Evolutionary conservation across 2,888 invertebrate genomes (phyloP), one percentile per base, ranked within the genome.

Genomic region (Malthinus seriepunctatus): DNA sequence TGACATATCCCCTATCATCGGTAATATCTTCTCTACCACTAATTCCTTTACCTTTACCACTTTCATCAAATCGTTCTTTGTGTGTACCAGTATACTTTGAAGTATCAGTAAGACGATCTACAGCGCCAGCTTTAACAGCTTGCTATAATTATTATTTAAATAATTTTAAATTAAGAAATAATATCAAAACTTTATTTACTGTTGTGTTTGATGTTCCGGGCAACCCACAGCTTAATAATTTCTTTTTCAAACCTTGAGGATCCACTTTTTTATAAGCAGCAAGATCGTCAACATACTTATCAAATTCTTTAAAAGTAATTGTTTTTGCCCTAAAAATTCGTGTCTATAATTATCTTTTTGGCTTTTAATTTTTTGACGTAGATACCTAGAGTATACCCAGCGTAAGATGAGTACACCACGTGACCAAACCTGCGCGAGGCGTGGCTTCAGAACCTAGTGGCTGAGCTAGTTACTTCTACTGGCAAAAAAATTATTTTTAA

Each of bases 51-150:
- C 92, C 93, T 74, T 90, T 91, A 51, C 93, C 93, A 34, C 83
- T 80, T 52, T 88, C 88, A 78, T 93, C 93, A 73, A 93, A 93
- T 32, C 93, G 84, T 70, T 92, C 90, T 75, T 87, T 91, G 75
- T 91, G 91, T 7, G 90, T 87, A 35, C 93, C 93, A 0, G 93
- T 93, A 77, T 93, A 93, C 73, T 90, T 90, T 69, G 85, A 86
- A n/a, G 90, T 86, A 74, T 93, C 93, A 0, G 93, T 93, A 66
- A 93, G 78, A 56, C 93, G 83, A 66, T 89, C 90, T 8, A 90
- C 88, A 0, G 81, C 78, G 8, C 83, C 84, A 1, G 81, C 81
- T 9, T 83, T 81, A 2, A 82, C 77, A 68, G 78, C 73, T 80
- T 83, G 65, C 39, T 60, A 15, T 3, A n/a, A n/a, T n/a, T n/a